Evolutionary conservation across 2,113 vertebrate species (phyloP).

Genomic region (Eubucco bourcierii): DNA sequence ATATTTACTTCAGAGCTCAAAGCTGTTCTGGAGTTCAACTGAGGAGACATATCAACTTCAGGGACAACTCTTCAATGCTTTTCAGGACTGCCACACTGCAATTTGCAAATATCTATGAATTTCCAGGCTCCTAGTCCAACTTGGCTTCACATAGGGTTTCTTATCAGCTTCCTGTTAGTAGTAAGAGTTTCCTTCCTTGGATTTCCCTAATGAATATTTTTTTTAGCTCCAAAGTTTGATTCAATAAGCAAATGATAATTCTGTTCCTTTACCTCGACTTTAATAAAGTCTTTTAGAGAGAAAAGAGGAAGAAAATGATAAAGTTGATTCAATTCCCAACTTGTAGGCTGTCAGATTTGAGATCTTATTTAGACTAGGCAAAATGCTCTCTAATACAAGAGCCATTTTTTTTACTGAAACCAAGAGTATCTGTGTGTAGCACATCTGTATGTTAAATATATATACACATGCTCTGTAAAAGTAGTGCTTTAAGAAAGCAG

Average conservation of each 20-base stretch:
- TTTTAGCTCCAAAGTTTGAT: not conserved
- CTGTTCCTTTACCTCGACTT: not conserved
- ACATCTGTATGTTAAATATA: not conserved
- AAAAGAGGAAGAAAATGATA: not conserved
- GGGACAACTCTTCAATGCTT: constrained; percentile 11
- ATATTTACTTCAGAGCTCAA: not conserved
- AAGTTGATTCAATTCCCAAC: not conserved
- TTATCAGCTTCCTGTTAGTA: constrained; percentile 59
- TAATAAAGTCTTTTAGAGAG: not conserved
- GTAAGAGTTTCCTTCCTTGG: constrained; percentile 41
- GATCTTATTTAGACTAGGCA: not conserved
- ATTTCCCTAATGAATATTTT: constrained; percentile 20
- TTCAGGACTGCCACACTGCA: constrained; percentile 25
- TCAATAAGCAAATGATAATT: not conserved
- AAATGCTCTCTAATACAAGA: not conserved
- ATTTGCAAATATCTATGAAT: constrained; percentile 28
- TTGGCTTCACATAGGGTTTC: constrained; percentile 25
- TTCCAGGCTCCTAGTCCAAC: constrained; percentile 29
- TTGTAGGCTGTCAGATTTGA: not conserved
- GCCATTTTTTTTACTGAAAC: not conserved
- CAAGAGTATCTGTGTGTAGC: not conserved
- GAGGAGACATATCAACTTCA: not conserved
- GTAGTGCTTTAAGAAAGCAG: not conserved
- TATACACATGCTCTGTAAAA: not conserved
- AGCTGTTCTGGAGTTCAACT: constrained; percentile 17